phyloP scores from a whole-genome alignment of 1,140 invertebrate genomes.

The Pygmarrhopalites habei region DNA sequence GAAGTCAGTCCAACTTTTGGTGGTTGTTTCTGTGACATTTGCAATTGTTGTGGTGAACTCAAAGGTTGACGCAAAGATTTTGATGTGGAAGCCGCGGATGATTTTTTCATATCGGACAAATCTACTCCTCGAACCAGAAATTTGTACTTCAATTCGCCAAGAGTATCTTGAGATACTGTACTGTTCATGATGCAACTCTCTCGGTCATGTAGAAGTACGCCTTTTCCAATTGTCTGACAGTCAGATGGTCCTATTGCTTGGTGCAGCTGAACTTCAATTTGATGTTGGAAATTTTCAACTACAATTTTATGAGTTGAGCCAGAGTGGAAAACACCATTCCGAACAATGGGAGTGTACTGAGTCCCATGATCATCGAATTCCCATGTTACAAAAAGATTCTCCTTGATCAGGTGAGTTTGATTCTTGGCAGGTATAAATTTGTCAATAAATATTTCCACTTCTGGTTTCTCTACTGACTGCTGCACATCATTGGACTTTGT shows the following conservation, averaged over 20 bases:
- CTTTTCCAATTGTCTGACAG: constrained; percentile 6
- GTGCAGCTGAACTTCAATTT: constrained; percentile 13
- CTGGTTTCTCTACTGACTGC: constrained; percentile 7
- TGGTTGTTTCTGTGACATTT: too few species aligned
- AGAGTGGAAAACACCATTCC: constrained; percentile 14
- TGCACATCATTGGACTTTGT: too few species aligned
- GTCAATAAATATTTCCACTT: constrained; percentile 11
- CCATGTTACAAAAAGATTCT: constrained; percentile 20
- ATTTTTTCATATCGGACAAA: too few species aligned
- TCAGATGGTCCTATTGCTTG: constrained; percentile 16
- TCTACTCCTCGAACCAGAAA: not conserved
- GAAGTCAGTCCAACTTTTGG: too few species aligned
- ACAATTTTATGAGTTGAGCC: constrained; percentile 3
- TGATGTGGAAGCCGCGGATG: not conserved
- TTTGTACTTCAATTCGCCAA: constrained; percentile 10
- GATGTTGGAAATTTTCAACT: constrained; percentile 1
- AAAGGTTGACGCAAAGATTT: not conserved
- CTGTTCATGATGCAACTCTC: not conserved
- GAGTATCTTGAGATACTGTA: not conserved
- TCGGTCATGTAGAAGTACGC: not conserved
- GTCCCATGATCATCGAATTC: not conserved
- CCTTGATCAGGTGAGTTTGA: not conserved
- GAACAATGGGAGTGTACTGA: constrained; percentile 18
- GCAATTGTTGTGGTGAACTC: not conserved
- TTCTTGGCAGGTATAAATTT: constrained; percentile 13